Conservation (phyloP, 2,888 invertebrate genomes). For the Orthosia incerta region DNA sequence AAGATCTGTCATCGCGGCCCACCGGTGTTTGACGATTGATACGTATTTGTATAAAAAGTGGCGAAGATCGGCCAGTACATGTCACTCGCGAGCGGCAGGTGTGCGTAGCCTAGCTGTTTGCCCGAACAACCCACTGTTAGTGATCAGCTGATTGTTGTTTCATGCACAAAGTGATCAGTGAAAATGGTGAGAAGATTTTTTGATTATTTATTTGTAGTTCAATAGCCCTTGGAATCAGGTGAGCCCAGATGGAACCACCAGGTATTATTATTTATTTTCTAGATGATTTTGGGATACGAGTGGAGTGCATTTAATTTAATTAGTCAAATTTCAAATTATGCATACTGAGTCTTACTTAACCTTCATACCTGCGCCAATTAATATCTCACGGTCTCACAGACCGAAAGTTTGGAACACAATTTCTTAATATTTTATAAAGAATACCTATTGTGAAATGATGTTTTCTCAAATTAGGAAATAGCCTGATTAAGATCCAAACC, state of each 20-base stretch:
- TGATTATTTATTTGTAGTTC: slow-evolving; percentile 33
- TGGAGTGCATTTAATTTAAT: background rate
- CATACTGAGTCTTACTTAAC: too few relatives aligned
- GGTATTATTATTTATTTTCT: slow-evolving; percentile 25
- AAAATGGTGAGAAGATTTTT: slow-evolving; percentile 63
- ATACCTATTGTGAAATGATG: too few relatives aligned
- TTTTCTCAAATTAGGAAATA: too few relatives aligned
- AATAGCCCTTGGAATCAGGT: slow-evolving; percentile 33
- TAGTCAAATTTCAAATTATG: background rate
- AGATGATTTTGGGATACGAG: background rate
- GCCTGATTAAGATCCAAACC: too few relatives aligned
- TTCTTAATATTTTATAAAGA: too few relatives aligned
- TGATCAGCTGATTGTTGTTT: slow-evolving; percentile 44
- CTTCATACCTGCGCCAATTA: background rate
- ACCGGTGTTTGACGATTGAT: slow-evolving; percentile 62
- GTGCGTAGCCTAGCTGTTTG: slow-evolving; percentile 60
- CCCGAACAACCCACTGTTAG: slow-evolving; percentile 20
- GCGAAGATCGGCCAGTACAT: slow-evolving; percentile 57
- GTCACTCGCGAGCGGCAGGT: slow-evolving; percentile 73
- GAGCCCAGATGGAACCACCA: slow-evolving; percentile 12
- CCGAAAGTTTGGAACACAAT: too few relatives aligned
- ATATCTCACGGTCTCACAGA: too few relatives aligned
- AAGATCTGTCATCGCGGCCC: slow-evolving; percentile 61
- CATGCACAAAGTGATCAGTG: slow-evolving; percentile 46
- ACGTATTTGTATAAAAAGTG: slow-evolving; percentile 78